A percentile compares a stretch with the other conserved stretches of the same genome.
Conservation (phyloP, 2,888 invertebrate species). For the Ectemnius cavifrons region DNA sequence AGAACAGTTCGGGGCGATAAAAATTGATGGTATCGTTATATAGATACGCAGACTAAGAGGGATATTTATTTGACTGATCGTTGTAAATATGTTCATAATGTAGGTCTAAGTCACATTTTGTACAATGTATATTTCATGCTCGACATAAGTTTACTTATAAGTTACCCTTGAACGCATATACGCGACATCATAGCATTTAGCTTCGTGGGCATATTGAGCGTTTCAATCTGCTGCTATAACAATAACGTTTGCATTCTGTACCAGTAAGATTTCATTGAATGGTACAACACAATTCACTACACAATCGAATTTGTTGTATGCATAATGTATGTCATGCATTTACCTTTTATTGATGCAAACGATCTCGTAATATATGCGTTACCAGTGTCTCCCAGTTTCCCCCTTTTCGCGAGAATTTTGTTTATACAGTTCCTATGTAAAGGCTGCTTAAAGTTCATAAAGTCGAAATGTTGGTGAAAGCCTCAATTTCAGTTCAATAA, state of each 20-base stretch:
- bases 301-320: constrained; percentile 1
- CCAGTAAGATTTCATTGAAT: constrained; percentile 57
- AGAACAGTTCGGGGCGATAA: constrained; percentile 31
- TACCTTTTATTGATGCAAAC: constrained; percentile 29
- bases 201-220: constrained; percentile 35
- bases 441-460: constrained; percentile 30
- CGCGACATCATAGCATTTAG: constrained; percentile 45
- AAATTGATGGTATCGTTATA: not conserved
- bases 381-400: constrained; percentile 31
- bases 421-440: constrained; percentile 58
- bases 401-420: constrained; percentile 27
- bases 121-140: constrained; percentile 62
- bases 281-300: constrained; percentile 24
- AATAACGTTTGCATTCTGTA: constrained; percentile 27
- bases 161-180: constrained; percentile 43
- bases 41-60: constrained; percentile 35
- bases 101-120: constrained; percentile 59
- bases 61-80: constrained; percentile 73
- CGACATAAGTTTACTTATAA: constrained; percentile 48
- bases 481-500: constrained; percentile 55
- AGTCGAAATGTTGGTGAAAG: constrained; percentile 21
- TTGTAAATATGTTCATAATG: constrained; percentile 71
- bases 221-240: constrained; percentile 26
- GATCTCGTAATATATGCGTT: constrained; percentile 26
- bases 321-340: constrained; percentile 34